Evolutionary conservation across 2,113 vertebrate genomes (phyloP).

Genomic region (Marmota flaviventris): DNA sequence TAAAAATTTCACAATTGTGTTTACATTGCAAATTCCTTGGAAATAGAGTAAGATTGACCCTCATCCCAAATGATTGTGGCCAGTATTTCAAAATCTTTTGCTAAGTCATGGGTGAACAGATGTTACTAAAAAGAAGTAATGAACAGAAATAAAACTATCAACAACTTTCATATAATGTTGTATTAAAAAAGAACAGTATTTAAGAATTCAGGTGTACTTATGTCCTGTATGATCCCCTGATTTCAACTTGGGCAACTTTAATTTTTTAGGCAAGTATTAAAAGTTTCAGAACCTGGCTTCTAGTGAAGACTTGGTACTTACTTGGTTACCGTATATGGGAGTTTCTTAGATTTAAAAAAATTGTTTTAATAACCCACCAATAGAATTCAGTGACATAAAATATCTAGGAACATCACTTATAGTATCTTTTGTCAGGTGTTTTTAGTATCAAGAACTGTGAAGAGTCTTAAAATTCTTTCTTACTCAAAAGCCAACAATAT

Average conservation of each 20-base stretch:
- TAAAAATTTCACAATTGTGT: neutral
- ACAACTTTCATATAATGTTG: neutral
- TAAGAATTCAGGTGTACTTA: neutral
- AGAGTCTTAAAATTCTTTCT: neutral
- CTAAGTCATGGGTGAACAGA: neutral
- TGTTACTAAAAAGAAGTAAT: neutral
- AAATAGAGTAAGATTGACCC: neutral
- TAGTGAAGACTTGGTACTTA: neutral
- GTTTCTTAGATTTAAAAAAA: neutral
- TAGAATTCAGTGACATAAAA: slow-evolving; percentile 3
- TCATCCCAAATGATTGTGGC: neutral
- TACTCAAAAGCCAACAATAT: neutral
- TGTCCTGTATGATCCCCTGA: neutral
- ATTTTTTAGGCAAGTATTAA: neutral
- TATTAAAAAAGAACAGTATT: neutral
- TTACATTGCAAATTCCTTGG: neutral
- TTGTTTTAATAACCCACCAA: neutral
- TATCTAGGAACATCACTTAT: neutral
- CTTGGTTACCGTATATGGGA: neutral
- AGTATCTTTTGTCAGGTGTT: neutral
- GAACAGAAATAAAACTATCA: neutral
- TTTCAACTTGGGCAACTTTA: slow-evolving; percentile 24
- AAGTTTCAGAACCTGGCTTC: neutral
- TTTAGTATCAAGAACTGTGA: neutral
- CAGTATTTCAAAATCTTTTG: neutral